Conservation (phyloP, 2,113 vertebrate species). For the Eretmochelys imbricata region DNA sequence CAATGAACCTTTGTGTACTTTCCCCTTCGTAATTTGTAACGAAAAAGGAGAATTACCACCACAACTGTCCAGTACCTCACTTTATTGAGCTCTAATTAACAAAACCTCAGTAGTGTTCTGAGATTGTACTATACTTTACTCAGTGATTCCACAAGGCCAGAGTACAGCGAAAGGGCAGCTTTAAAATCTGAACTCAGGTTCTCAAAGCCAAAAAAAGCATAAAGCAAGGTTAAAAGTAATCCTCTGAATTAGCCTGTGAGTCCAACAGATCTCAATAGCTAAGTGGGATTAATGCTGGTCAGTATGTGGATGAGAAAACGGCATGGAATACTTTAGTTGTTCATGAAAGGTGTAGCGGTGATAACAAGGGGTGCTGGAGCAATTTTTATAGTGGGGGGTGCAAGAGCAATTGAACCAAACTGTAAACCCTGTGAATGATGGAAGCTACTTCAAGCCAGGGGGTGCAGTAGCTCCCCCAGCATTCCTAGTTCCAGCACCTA, state of each 20-base stretch:
- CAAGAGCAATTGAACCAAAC: no score
- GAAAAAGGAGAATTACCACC: no score
- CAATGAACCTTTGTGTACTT: background rate
- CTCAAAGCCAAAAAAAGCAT: background rate
- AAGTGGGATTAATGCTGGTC: background rate
- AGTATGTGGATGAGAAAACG: background rate
- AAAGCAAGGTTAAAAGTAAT: background rate
- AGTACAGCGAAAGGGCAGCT: background rate
- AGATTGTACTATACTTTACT: background rate
- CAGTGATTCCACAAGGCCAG: background rate
- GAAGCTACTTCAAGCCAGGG: no score
- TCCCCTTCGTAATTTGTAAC: background rate
- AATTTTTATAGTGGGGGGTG: no score
- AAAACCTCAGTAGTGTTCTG: background rate
- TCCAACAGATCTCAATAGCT: background rate
- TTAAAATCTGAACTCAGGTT: background rate
- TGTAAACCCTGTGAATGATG: no score
- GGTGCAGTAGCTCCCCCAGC: no score
- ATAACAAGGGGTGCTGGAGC: no score
- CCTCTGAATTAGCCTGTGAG: background rate
- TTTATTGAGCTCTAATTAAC: no score
- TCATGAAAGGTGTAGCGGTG: background rate
- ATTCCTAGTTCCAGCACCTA: no score
- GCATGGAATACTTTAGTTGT: no score
- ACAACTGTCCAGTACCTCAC: no score